Evolutionary conservation across 2,888 invertebrate genomes (phyloP), one percentile per base, ranked within the genome.

Genomic region (Perizoma flavofasciatum): DNA sequence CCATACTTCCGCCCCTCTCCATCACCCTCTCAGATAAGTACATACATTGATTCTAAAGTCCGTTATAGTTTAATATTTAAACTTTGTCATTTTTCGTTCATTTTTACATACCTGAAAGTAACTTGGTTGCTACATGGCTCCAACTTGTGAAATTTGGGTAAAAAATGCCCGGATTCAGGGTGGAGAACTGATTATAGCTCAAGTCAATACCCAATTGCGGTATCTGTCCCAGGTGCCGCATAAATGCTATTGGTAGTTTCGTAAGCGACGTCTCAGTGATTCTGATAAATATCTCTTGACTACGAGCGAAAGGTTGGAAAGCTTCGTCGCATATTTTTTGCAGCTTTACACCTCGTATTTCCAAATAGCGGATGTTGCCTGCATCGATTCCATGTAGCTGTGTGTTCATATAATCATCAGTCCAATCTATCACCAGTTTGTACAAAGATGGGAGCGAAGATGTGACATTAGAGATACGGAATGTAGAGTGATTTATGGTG

Each of bases 121-220:
- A 93, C 78, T 96, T 96, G 5, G 97, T 97, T 9, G 97, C 97
- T 68, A 96, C 95, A 69, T 95, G 95, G 85, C 97, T 97, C 97
- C 97, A 97, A 72, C 95, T 95, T 33, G 96, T 96, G 70, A 95
- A 95, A 84, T 97, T 97, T 35, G 96, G 96, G 84, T 97, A 97
- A 82, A 98, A 96, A 65, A 96, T 95, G 65, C 96, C 96, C 54
- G 97, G 96, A 80, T 96, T 96, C 67, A 98, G 92, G 60, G 95
- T 94, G 40, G 95, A 94, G 78, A 98, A 93, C 86, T 95, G 94
- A 89, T 98, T 98, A 79, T 95, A 94, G 65, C 96, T 95, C 68
- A 98, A 92, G 86, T 98, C 97, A 62, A 98, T 93, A 44, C 95
- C 95, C 59, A 97, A 93, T 82, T 96, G 96, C 6, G 96, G 95